phyloP scores from a whole-genome alignment of 2,113 vertebrate genomes.

The Rallus limicola region DNA sequence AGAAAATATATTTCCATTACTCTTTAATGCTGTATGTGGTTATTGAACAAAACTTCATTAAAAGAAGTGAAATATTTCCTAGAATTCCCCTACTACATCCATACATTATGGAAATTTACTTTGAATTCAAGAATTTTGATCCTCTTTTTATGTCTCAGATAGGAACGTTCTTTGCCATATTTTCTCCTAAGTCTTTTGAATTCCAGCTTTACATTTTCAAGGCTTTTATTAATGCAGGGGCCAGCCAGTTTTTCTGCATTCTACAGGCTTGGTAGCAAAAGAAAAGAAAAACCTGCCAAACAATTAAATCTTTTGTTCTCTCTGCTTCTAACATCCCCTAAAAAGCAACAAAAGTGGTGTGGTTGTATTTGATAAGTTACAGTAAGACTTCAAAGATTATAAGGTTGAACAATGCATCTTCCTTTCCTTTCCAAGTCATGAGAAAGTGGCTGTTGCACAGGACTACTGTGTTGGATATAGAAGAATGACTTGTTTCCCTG shows the following conservation, averaged over 20 bases:
- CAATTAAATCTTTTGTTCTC: conserved; percentile 21
- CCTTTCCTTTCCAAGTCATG: neutral
- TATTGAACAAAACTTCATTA: conserved; percentile 1
- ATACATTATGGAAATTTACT: conserved; percentile 9
- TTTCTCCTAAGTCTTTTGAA: neutral
- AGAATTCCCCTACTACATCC: conserved; percentile 9
- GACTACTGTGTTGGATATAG: neutral
- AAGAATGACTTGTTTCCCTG: neutral
- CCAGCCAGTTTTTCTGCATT: conserved; percentile 12
- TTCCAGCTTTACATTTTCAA: conserved; percentile 37
- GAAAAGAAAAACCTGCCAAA: neutral
- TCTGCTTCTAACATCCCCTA: neutral
- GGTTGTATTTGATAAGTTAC: neutral
- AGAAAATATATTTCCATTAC: conserved; percentile 1
- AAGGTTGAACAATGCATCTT: neutral
- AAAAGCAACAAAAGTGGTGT: neutral
- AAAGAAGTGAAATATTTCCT: conserved; percentile 8
- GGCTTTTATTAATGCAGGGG: neutral
- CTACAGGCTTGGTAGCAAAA: conserved; percentile 19
- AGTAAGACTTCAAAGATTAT: neutral
- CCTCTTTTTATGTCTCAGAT: conserved; percentile 3
- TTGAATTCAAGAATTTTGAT: neutral
- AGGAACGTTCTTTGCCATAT: neutral
- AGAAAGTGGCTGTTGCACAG: neutral
- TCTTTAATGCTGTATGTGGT: neutral